These are phyloP conservation scores for Muntiacus muntjak DNA, from an alignment of 2,113 vertebrate genomes.

Conservation along the genomic window DNA sequence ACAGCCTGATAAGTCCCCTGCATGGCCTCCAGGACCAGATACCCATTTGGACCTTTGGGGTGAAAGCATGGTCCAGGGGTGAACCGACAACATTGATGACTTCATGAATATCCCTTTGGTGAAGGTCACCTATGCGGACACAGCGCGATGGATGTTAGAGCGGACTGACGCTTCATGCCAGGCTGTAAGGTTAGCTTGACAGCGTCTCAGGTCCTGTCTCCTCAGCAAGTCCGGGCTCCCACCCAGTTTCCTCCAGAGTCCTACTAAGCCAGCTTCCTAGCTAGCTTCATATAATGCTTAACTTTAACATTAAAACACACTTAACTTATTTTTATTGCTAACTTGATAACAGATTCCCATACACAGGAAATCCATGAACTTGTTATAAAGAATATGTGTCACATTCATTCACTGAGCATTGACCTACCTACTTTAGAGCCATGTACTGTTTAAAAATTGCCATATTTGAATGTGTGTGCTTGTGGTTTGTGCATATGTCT, in stretches of 20 bases:
- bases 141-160: background rate
- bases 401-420: background rate
- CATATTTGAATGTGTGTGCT: background rate
- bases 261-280: background rate
- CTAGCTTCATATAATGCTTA: background rate
- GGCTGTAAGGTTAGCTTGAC: constrained; percentile 86
- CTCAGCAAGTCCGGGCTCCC: background rate
- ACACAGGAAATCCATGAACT: background rate
- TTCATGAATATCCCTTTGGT: background rate
- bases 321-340: background rate
- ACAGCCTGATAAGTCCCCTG: background rate
- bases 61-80: background rate
- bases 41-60: background rate
- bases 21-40: background rate
- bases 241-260: background rate
- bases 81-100: too few species aligned
- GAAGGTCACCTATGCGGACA: background rate
- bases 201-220: constrained; percentile 81
- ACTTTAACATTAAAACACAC: background rate
- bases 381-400: background rate
- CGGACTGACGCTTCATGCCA: constrained; percentile 86
- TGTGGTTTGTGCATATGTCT: background rate
- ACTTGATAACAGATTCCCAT: background rate
- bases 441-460: background rate
- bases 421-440: background rate